These are phyloP conservation scores for Ashinkailepas kermadecensis DNA, from an alignment of 2,888 invertebrate genomes.

Conservation along the genomic window DNA sequence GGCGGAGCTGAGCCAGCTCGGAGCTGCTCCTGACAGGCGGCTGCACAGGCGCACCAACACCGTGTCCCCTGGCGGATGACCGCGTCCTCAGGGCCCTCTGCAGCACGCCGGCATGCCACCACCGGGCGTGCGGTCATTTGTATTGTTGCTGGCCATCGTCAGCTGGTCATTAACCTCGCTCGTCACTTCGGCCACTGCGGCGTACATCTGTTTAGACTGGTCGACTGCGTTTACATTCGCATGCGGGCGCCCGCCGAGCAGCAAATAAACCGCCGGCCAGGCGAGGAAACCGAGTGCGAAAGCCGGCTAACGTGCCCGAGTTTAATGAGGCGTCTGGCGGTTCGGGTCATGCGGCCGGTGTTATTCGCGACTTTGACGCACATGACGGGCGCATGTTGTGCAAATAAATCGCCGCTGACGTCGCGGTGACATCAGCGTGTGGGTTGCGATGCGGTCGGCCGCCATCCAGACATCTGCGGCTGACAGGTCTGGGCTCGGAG, in stretches of 20 bases:
- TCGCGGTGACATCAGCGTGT: not conserved
- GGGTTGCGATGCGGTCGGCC: too few relatives aligned
- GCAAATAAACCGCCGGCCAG: not conserved
- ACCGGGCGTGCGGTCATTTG: not conserved
- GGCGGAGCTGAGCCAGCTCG: too few relatives aligned
- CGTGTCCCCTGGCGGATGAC: too few relatives aligned
- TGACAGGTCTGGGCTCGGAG: too few relatives aligned
- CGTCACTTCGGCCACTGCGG: not conserved
- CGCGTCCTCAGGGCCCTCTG: too few relatives aligned
- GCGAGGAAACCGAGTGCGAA: not conserved
- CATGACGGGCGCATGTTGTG: not conserved
- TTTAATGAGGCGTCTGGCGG: conserved; percentile 10
- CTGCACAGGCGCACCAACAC: too few relatives aligned
- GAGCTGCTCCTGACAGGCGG: too few relatives aligned
- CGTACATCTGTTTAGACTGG: not conserved
- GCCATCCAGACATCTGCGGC: too few relatives aligned
- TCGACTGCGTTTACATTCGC: not conserved
- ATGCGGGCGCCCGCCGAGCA: not conserved
- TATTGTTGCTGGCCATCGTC: not conserved
- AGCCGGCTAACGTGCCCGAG: not conserved
- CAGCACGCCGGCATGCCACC: not conserved
- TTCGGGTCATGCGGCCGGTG: not conserved
- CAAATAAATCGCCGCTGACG: not conserved
- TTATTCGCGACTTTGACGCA: not conserved
- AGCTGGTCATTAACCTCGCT: not conserved